Evolutionary conservation across 2,797 vertebrate species (phyloP).

Genomic region (Falco biarmicus): DNA sequence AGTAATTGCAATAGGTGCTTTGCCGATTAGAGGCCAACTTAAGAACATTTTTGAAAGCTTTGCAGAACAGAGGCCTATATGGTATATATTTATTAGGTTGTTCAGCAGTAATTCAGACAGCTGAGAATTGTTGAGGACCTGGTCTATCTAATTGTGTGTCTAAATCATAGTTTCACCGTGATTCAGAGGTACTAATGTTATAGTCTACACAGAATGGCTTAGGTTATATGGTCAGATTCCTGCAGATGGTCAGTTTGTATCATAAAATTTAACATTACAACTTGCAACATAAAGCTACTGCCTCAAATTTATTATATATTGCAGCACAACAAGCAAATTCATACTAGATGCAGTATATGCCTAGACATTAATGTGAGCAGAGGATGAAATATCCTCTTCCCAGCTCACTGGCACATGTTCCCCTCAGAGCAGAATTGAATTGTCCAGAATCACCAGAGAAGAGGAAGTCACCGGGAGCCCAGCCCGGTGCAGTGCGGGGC

Average conservation of each 20-base stretch:
- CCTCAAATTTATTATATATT: conserved; percentile 60
- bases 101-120: conserved; percentile 29
- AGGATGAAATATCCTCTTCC: conserved; percentile 53
- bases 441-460: neutral
- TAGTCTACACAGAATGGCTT: neutral
- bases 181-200: neutral
- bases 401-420: neutral
- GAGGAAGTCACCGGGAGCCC: neutral
- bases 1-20: neutral
- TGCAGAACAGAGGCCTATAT: neutral
- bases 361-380: conserved; percentile 40
- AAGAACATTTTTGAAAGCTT: conserved; percentile 38
- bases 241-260: conserved; percentile 53
- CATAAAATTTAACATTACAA: conserved; percentile 65
- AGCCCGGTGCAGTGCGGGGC: neutral
- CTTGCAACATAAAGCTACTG: conserved; percentile 49
- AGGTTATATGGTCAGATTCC: conserved; percentile 30
- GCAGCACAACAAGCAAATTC: conserved; percentile 68
- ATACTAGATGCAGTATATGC: conserved; percentile 56
- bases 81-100: neutral
- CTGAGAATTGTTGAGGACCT: conserved; percentile 30
- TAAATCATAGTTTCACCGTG: conserved; percentile 34
- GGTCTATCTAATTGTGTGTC: conserved; percentile 31
- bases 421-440: neutral
- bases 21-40: conserved; percentile 36